phyloP scores from a whole-genome alignment of 2,113 vertebrate species.

The Falcunculus frontatus region DNA sequence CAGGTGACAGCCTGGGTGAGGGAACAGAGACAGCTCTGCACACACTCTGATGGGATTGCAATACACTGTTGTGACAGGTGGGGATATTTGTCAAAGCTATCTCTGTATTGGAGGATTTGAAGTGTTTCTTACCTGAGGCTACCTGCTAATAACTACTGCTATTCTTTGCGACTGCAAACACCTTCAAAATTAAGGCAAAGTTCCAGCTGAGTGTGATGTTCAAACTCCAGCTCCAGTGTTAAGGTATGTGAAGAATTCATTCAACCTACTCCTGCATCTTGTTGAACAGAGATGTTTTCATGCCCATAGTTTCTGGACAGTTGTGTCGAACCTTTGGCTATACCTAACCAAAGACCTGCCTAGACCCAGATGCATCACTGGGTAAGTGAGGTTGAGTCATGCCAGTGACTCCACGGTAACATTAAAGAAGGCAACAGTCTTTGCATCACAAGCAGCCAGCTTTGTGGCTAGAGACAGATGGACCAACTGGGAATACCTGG shows the following conservation, averaged over 20 bases:
- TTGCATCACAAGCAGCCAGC: background rate
- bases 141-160: background rate
- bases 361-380: background rate
- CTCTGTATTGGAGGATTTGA: background rate
- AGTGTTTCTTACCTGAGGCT: slow-evolving; percentile 46
- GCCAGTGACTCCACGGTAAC: background rate
- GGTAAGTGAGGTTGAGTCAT: background rate
- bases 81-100: slow-evolving; percentile 1
- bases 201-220: background rate
- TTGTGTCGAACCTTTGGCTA: background rate
- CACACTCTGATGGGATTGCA: background rate
- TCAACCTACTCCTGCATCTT: background rate
- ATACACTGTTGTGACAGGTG: background rate
- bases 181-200: slow-evolving; percentile 8
- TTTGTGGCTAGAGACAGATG: background rate
- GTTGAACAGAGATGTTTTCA: background rate
- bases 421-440: background rate
- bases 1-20: background rate
- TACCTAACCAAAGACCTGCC: background rate
- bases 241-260: background rate
- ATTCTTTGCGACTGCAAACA: slow-evolving; percentile 9
- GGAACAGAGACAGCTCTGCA: slow-evolving; percentile 10
- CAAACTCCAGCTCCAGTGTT: background rate
- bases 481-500: background rate
- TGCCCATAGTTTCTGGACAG: background rate